Percentiles rank a stretch among this genome's conserved stretches.
These are phyloP conservation scores for Drosophila testacea DNA, from an alignment of 2,888 invertebrate species.

Conservation along the genomic window DNA sequence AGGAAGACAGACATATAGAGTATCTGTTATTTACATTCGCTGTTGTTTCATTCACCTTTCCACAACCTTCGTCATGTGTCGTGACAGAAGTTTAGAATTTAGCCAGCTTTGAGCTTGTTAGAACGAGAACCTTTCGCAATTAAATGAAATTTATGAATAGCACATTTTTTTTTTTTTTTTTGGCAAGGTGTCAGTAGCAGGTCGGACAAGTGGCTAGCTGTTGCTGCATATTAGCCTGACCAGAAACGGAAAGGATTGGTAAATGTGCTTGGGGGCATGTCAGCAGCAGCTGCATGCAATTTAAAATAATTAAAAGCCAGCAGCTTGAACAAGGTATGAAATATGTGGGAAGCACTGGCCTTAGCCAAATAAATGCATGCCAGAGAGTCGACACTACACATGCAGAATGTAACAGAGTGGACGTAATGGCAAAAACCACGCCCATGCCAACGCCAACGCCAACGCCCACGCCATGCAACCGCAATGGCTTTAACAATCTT, in stretches of 20 bases:
- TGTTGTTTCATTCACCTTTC: neutral
- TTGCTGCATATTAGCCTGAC: constrained; percentile 43
- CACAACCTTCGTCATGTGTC: constrained; percentile 20
- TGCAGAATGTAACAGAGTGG: constrained; percentile 33
- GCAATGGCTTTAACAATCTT: constrained; percentile 42
- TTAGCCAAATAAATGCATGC: constrained; percentile 35
- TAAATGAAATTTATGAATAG: constrained; percentile 56
- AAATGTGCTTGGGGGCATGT: constrained; percentile 50
- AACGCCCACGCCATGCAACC: constrained; percentile 21
- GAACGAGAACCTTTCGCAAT: constrained; percentile 27
- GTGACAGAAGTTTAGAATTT: constrained; percentile 19
- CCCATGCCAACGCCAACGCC: neutral
- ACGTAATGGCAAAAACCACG: constrained; percentile 24
- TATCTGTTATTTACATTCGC: neutral
- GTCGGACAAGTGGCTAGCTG: constrained; percentile 23
- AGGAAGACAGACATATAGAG: neutral
- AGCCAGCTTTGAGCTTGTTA: constrained; percentile 6
- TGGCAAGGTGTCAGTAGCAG: constrained; percentile 22
- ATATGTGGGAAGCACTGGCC: constrained; percentile 49
- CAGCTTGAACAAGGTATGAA: constrained; percentile 43
- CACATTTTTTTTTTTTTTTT: constrained; percentile 34
- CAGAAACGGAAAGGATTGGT: constrained; percentile 33
- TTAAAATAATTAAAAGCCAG: constrained; percentile 74
- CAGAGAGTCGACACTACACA: constrained; percentile 35
- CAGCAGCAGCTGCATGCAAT: constrained; percentile 66